Evolutionary conservation across 92 coral and sea anemone genomes (phyloP).

Genomic region (Pocillopora meandrina): DNA sequence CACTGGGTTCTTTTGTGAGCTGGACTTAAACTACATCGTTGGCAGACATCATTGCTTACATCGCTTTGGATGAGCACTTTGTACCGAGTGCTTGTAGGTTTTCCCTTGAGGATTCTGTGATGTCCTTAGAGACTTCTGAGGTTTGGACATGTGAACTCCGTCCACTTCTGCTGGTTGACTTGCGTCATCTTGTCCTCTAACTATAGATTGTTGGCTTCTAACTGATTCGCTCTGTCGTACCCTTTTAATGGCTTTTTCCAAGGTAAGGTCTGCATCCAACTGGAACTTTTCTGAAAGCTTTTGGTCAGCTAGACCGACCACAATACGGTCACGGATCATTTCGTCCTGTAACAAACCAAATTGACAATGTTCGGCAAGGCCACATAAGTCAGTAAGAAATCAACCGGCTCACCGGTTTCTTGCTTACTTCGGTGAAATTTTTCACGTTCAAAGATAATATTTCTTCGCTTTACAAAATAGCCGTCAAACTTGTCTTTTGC

Average conservation of each 20-base stretch:
- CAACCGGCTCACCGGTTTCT: slow-evolving; percentile 50
- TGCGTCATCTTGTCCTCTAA: not conserved
- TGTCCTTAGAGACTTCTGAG: not conserved
- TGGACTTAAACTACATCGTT: not conserved
- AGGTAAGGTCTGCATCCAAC: slow-evolving; percentile 51
- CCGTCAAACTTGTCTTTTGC: slow-evolving; percentile 29
- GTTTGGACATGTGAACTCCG: not conserved
- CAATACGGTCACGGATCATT: slow-evolving; percentile 55
- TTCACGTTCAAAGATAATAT: slow-evolving; percentile 60
- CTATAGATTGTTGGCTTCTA: not conserved
- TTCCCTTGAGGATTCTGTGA: too few species aligned
- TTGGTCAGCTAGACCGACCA: slow-evolving; percentile 38
- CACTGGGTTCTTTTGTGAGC: not conserved
- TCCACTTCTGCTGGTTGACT: not conserved
- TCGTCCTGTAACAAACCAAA: slow-evolving; percentile 43
- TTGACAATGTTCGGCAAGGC: slow-evolving; percentile 48
- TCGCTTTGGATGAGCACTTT: not conserved
- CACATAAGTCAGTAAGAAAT: slow-evolving; percentile 43
- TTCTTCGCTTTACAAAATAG: slow-evolving; percentile 18
- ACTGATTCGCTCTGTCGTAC: not conserved
- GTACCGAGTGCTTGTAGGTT: too few species aligned
- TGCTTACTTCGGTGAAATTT: slow-evolving; percentile 54
- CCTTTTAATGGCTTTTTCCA: slow-evolving; percentile 28
- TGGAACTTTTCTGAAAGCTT: slow-evolving; percentile 53
- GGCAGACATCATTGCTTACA: not conserved